Percentiles rank a stretch among this genome's conserved stretches.
These are phyloP conservation scores for Leptinotarsa texana DNA, from an alignment of 1,140 invertebrate genomes.

Conservation along the genomic window DNA sequence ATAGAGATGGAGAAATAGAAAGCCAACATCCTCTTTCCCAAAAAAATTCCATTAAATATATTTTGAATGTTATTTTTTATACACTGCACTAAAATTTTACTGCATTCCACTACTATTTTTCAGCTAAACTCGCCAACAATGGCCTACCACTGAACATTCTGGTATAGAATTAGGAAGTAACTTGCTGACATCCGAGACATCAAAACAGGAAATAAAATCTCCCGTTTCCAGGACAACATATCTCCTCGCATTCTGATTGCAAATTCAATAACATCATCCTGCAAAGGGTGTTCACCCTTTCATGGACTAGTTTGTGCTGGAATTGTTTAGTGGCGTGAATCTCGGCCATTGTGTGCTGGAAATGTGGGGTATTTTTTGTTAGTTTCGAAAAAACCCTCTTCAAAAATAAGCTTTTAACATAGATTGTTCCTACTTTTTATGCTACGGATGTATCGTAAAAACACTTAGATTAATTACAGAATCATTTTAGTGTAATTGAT, in stretches of 20 bases:
- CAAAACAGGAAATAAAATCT: conserved; percentile 8
- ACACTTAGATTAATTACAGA: no score
- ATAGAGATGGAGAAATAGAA: no score
- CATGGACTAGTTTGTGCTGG: neutral
- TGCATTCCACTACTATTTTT: no score
- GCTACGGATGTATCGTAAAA: no score
- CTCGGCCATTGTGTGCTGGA: neutral
- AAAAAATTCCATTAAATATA: no score
- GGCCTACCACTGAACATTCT: no score
- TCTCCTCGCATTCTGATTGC: neutral
- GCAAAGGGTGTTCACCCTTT: neutral
- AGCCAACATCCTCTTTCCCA: no score
- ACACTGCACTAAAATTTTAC: no score
- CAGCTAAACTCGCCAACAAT: no score
- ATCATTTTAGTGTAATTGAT: no score
- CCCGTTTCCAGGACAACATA: neutral
- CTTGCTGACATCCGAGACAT: neutral
- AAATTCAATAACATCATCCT: neutral
- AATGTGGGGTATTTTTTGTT: neutral
- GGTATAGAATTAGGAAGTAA: neutral
- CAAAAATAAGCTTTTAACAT: neutral
- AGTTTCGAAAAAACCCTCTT: neutral
- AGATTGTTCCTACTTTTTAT: no score
- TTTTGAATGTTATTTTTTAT: no score
- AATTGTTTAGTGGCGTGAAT: neutral